Percentiles rank a stretch among this genome's conserved stretches.
phyloP scores from a whole-genome alignment of 2,888 invertebrate genomes.

The Erannis defoliaria region DNA sequence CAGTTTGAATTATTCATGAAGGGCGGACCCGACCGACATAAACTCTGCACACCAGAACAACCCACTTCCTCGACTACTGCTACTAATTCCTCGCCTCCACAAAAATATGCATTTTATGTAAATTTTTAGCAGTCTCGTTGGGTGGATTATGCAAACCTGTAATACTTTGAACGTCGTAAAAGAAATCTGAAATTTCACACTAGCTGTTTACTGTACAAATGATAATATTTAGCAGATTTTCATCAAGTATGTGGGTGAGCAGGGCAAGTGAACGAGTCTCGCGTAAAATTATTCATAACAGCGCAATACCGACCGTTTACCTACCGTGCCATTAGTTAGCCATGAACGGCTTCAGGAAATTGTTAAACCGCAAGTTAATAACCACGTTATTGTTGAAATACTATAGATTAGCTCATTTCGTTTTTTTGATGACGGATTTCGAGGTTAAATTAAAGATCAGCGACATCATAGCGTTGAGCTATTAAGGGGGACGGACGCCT shows the following conservation, averaged over 20 bases:
- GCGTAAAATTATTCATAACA: conserved; percentile 66
- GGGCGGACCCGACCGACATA: conserved; percentile 49
- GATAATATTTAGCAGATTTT: conserved; percentile 47
- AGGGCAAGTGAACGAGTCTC: conserved; percentile 47
- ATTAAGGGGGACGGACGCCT: no score
- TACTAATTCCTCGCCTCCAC: conserved; percentile 15
- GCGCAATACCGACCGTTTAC: conserved; percentile 60
- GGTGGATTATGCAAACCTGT: conserved; percentile 33
- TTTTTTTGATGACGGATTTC: conserved; percentile 49
- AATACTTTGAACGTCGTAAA: conserved; percentile 19
- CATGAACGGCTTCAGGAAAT: conserved; percentile 57
- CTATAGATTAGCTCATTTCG: conserved; percentile 25
- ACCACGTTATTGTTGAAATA: conserved; percentile 47
- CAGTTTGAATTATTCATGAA: conserved; percentile 75
- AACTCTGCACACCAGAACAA: conserved; percentile 47
- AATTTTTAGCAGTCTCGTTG: conserved; percentile 26
- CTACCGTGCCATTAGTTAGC: conserved; percentile 52
- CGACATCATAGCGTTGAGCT: conserved; percentile 58
- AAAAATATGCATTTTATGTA: conserved; percentile 32
- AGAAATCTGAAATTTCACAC: conserved; percentile 31
- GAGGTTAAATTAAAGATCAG: conserved; percentile 62
- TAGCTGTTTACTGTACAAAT: conserved; percentile 44
- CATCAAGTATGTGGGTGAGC: conserved; percentile 48
- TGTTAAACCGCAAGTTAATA: conserved; percentile 48
- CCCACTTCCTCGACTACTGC: conserved; percentile 39